Evolutionary conservation across 2,888 invertebrate species (phyloP), one percentile per base, ranked within the genome.

Genomic region (Reticulitermes lucifugus): DNA sequence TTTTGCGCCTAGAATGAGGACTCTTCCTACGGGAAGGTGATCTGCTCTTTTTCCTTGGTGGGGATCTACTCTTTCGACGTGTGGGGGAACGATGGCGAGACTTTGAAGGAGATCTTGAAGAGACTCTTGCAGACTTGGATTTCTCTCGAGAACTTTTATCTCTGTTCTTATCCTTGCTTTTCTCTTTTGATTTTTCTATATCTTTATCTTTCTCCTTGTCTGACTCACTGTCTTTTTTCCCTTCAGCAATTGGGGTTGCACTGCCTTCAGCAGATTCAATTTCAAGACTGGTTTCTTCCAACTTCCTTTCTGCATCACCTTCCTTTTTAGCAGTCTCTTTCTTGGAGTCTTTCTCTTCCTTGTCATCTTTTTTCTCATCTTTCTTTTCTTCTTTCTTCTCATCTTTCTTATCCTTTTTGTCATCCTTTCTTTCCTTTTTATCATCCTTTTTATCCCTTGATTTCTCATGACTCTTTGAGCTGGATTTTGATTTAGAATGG

Each of bases 11-110:
- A 29, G 80, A 73, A 75, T 85, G 86, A 18, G 85, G 85, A 71
- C 84, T 85, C 79, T 94, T 93, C 88, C 93, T 93, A 1, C 93
- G 90, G 1, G 91, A 91, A 22, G 88, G 91, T 5, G 92, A 92
- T 55, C 86, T 87, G 59, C 88, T 88, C 89, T 88, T 86, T 89
- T 88, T 88, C 60, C 87, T 86, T 21, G 86, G 84, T 21, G 87
- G 87, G 55, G 88, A 88, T 70, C 87, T 87, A 84, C 86, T 85
- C 73, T 83, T 86, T 41, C 85, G 79, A 51, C 83, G 29, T 21
- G 84, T 81, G 60, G 87, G 87, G 85, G 83, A 87, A 65, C 84
- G 86, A 85, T 86, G 87, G 55, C 77, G 88, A 71, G 86, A 86
- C 75, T 86, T 87, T 25, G 84, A 85, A 70, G 87, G 87, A 43